A percentile compares a stretch with the other conserved stretches of the same genome.
Conservation (phyloP, 1,140 invertebrate species). For the Aphidius ervi region DNA sequence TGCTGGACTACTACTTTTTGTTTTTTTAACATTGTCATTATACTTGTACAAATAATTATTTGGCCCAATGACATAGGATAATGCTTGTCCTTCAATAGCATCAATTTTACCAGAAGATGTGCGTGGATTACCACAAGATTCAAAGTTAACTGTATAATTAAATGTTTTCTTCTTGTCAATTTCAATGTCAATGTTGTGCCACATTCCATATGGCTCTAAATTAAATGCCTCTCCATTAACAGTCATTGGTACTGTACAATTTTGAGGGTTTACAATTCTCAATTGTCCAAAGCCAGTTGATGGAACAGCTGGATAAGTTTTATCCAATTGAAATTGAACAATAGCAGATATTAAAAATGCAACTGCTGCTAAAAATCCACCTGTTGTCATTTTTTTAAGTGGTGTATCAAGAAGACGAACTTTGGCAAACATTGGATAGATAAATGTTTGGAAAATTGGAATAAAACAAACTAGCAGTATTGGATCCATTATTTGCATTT, state of each 20-base stretch:
- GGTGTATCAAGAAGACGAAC: conserved; percentile 59
- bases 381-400: no score
- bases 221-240: conserved; percentile 24
- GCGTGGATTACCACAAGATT: conserved; percentile 11
- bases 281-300: conserved; percentile 60
- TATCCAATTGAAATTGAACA: conserved; percentile 75
- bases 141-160: conserved; percentile 10
- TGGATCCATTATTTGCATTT: conserved; percentile 86
- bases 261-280: conserved; percentile 65
- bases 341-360: conserved; percentile 86
- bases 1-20: conserved; percentile 30
- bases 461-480: conserved; percentile 81
- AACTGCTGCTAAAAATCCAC: conserved; percentile 76
- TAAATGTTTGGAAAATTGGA: conserved; percentile 68
- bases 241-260: conserved; percentile 42
- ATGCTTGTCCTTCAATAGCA: conserved; percentile 23
- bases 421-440: conserved; percentile 62
- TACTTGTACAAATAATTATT: conserved; percentile 5
- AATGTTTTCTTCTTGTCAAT: conserved; percentile 7
- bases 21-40: conserved; percentile 32
- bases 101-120: conserved; percentile 14
- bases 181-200: conserved; percentile 36
- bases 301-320: conserved; percentile 65
- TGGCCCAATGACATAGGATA: conserved; percentile 27
- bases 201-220: conserved; percentile 36